Base-by-base conservation (phyloP, 2,797 vertebrate species). In the Channa striata region DNA sequence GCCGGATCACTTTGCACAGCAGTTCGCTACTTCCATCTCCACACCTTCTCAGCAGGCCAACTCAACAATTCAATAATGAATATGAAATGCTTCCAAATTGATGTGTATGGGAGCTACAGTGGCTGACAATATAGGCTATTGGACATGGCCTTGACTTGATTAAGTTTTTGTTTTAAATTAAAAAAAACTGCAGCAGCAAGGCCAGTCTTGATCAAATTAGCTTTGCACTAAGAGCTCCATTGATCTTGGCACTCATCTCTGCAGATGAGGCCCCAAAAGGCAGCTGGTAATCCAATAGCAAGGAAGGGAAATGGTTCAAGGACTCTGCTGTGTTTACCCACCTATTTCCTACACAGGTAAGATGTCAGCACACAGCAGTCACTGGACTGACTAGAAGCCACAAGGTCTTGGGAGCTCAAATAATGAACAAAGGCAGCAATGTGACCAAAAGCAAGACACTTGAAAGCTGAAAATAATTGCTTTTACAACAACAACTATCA, bases 211-310 rank as follows among this genome's bases (percentile, higher is more conserved):
- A 93, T 92, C 84, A 72, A 93, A 94, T 93, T 92, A 90, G 85
- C 90, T 92, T 88, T 90, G 85, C 87, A 90, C 89, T 90, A 86
- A 94, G 91, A 92, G 93, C 90, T 87, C 84, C 89, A 94, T 92
- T 93, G 93, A 94, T 93, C 90, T 89, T 85, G 82, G 91, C 90
- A 90, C 90, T 94, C 91, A 87, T 93, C 85, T 91, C 90, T 74
- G 87, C 85, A 83, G 85, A 93, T 82, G 84, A 86, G 86, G 84
- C 87, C 87, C 77, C 68, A 89, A 91, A 90, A 90, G 87, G 86
- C 80, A 87, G 82, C 84, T 86, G 87, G 91, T 94, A 94, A 94
- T 92, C 91, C 89, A 92, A 94, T 93, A 92, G 91, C 73, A 85
- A 72, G 65, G 68, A 89, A 86, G 80, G 91, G 89, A 93, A 92